Evolutionary conservation across 2,888 invertebrate genomes (phyloP).

Genomic region (Uloborus plumipes): DNA sequence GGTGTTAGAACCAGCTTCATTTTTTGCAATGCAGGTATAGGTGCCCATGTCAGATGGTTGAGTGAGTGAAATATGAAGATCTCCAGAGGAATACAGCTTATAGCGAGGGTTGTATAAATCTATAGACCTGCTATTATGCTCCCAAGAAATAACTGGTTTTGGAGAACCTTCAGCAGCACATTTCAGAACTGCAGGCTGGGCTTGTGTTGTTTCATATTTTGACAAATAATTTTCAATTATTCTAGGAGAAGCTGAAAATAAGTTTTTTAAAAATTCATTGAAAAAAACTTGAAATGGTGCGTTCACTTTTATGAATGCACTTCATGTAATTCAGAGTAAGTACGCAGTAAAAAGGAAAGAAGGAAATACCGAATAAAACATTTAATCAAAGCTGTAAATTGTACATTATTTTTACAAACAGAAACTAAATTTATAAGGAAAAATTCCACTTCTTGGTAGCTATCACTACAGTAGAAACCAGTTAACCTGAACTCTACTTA

Average conservation of each 20-base stretch:
- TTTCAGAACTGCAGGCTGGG: constrained; percentile 72
- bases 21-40: constrained; percentile 76
- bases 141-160: constrained; percentile 50
- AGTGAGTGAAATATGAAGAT: constrained; percentile 55
- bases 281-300: neutral
- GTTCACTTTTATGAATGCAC: neutral
- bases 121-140: constrained; percentile 43
- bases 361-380: no score
- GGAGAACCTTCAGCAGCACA: constrained; percentile 73
- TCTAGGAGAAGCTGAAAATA: constrained; percentile 38
- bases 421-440: no score
- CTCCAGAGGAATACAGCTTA: constrained; percentile 43
- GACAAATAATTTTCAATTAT: constrained; percentile 23
- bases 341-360: no score
- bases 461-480: no score
- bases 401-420: no score
- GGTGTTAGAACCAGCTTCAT: constrained; percentile 74
- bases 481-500: no score
- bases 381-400: no score
- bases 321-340: no score
- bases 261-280: neutral
- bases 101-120: constrained; percentile 49
- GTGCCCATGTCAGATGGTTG: constrained; percentile 71
- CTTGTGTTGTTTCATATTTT: constrained; percentile 66
- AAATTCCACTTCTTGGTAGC: no score